phyloP scores from a whole-genome alignment of 2,113 vertebrate species.

The Onychorhynchus coronatus region DNA sequence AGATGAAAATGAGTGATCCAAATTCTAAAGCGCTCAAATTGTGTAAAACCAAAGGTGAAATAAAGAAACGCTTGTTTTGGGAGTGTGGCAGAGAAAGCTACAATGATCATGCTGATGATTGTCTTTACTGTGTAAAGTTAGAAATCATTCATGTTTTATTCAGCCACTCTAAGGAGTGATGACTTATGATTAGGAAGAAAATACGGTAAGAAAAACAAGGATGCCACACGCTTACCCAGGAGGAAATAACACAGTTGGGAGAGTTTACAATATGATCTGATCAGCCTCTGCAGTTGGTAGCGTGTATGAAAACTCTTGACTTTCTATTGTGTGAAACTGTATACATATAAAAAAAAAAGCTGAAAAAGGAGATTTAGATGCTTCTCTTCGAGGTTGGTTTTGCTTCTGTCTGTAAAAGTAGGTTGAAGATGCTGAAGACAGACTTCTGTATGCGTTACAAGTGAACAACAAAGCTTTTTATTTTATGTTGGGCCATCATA shows the following conservation, averaged over 20 bases:
- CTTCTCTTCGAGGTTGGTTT: background rate
- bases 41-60: background rate
- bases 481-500: background rate
- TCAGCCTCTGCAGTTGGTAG: background rate
- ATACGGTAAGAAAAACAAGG: background rate
- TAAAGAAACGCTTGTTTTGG: background rate
- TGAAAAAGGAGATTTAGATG: background rate
- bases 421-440: background rate
- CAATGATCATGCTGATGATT: background rate
- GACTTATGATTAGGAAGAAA: background rate
- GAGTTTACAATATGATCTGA: background rate
- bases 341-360: background rate
- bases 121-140: background rate
- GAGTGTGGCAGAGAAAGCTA: background rate
- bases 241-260: background rate
- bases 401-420: background rate
- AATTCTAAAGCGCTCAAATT: background rate
- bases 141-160: background rate
- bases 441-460: background rate
- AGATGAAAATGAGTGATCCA: background rate
- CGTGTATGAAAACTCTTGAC: background rate
- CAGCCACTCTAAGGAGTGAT: background rate
- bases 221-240: fast-evolving
- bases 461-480: background rate
- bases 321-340: background rate